Conservation (phyloP, 2,797 vertebrate species). For the Muscicapa striata region DNA sequence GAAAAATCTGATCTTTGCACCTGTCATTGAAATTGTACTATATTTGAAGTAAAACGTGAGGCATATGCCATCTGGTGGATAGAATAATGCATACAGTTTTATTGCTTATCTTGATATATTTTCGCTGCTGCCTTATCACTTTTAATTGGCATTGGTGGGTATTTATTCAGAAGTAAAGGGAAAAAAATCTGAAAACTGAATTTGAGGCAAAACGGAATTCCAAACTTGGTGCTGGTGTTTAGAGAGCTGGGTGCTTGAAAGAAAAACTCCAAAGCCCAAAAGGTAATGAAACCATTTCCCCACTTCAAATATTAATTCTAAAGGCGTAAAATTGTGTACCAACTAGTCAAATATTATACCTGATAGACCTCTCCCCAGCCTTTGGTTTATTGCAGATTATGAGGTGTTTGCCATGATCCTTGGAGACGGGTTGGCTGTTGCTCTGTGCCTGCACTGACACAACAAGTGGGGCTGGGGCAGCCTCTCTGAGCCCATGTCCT, state of each 20-base stretch:
- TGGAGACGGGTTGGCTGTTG: background rate
- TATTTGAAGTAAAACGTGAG: conserved; percentile 14
- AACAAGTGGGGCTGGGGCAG: background rate
- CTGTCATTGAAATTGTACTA: background rate
- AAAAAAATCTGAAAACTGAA: background rate
- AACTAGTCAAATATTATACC: background rate
- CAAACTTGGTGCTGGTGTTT: background rate
- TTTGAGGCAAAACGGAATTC: background rate
- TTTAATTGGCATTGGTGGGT: background rate
- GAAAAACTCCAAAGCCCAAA: background rate
- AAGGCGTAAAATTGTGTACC: background rate
- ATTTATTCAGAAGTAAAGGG: background rate
- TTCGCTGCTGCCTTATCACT: background rate
- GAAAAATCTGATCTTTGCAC: background rate
- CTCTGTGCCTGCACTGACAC: accelerated
- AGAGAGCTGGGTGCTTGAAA: background rate
- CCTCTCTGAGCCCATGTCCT: background rate
- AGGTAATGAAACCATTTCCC: background rate
- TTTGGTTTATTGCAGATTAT: background rate
- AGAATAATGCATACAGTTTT: background rate
- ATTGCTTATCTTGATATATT: background rate
- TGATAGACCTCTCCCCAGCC: background rate
- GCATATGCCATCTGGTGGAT: conserved; percentile 65
- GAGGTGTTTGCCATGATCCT: background rate
- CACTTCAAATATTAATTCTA: background rate